Conservation (phyloP, 2,888 invertebrate genomes). For the Epinotia brunnichana region DNA sequence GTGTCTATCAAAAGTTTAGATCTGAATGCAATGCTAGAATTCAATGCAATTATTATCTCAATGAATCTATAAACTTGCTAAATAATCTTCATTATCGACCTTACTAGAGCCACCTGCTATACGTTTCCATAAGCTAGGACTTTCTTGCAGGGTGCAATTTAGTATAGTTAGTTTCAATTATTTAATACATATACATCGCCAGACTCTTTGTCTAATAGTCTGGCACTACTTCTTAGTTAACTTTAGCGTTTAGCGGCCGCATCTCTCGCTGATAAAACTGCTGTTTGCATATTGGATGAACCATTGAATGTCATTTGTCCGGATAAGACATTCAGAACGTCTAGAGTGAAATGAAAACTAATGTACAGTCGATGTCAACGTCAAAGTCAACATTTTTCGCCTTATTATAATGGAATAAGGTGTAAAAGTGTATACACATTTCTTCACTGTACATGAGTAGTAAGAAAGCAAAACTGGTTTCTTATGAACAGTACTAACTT, state of each 20-base stretch:
- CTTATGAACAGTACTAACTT: neutral
- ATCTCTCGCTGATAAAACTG: neutral
- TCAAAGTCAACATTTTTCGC: too few relatives aligned
- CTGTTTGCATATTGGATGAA: neutral
- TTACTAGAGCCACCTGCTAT: slow-evolving; percentile 1
- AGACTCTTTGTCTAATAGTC: slow-evolving; percentile 1
- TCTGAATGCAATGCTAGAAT: slow-evolving; percentile 4
- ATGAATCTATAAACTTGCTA: neutral
- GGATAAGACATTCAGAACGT: too few relatives aligned
- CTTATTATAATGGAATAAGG: too few relatives aligned
- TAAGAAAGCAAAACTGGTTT: neutral
- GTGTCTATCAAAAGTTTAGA: neutral
- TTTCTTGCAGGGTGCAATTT: slow-evolving; percentile 23
- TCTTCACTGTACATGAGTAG: neutral
- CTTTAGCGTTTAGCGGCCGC: slow-evolving; percentile 1
- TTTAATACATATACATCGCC: slow-evolving; percentile 1
- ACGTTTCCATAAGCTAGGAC: slow-evolving; percentile 10
- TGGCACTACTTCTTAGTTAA: slow-evolving; percentile 16
- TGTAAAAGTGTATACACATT: too few relatives aligned
- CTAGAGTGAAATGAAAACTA: too few relatives aligned
- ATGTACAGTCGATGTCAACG: too few relatives aligned
- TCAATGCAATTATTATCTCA: slow-evolving; percentile 1
- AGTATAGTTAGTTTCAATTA: slow-evolving; percentile 2
- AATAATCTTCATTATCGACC: neutral
- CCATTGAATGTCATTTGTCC: neutral